Conservation (phyloP, 2,888 invertebrate genomes). For the Drosophila pullipes region DNA sequence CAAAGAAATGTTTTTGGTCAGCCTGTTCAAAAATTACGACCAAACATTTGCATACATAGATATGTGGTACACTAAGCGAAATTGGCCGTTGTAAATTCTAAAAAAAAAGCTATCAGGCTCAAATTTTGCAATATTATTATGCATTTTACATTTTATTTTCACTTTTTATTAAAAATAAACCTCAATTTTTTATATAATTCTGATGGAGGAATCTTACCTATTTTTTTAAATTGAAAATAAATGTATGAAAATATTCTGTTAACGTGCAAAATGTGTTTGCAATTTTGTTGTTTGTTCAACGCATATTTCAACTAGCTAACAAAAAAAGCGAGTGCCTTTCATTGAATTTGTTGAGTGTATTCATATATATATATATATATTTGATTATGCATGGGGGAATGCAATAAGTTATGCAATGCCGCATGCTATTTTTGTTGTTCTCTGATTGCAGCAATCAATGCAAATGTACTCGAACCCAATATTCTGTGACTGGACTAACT, state of each 20-base stretch:
- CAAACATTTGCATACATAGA: conserved; percentile 6
- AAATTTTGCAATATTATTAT: neutral
- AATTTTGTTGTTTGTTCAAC: neutral
- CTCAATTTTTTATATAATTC: neutral
- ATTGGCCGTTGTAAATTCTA: neutral
- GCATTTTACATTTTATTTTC: neutral
- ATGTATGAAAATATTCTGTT: neutral
- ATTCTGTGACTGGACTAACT: conserved; percentile 18
- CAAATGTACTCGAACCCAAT: conserved; percentile 37
- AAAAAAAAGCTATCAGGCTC: neutral
- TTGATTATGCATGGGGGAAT: conserved; percentile 36
- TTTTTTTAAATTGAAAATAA: neutral
- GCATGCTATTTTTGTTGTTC: conserved; percentile 10
- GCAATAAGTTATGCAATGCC: conserved; percentile 24
- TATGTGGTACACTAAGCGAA: neutral
- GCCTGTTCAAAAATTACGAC: conserved; percentile 15
- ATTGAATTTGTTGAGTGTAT: neutral
- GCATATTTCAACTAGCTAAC: neutral
- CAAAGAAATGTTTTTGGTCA: conserved; percentile 11
- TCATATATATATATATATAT: conserved; percentile 3
- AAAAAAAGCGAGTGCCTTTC: neutral
- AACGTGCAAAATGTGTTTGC: neutral
- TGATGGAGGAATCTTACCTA: too few species aligned
- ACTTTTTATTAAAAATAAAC: neutral
- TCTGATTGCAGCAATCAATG: conserved; percentile 60